These are phyloP conservation scores for Drosophila malerkotliana DNA, from an alignment of 1,140 invertebrate genomes.

Conservation along the genomic window DNA sequence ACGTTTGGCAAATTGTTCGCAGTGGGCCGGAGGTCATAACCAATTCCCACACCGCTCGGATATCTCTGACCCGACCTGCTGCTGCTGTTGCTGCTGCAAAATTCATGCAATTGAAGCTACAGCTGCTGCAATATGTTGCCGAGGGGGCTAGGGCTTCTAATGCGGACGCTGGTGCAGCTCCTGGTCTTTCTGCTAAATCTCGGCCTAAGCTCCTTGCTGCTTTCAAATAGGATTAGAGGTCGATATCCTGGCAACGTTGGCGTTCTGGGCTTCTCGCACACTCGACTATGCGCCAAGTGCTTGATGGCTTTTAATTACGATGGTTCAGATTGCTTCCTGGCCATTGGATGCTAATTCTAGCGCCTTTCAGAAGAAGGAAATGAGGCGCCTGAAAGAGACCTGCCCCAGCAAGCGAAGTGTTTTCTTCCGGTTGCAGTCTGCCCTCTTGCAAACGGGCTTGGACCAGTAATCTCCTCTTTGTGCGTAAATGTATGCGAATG, in stretches of 20 bases:
- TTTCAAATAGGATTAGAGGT: constrained; percentile 44
- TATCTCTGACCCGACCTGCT: background rate
- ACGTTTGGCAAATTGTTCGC: constrained; percentile 5
- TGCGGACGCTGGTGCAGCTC: constrained; percentile 13
- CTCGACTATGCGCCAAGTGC: constrained; percentile 4
- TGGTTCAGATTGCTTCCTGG: constrained; percentile 39
- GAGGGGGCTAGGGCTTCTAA: background rate
- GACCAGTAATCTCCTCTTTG: constrained; percentile 25
- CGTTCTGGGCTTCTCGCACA: constrained; percentile 5
- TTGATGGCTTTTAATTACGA: constrained; percentile 51
- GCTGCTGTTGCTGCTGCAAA: constrained; percentile 26
- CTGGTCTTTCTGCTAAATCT: background rate
- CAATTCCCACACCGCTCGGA: background rate
- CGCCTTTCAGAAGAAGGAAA: constrained; percentile 52
- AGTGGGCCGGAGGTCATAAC: constrained; percentile 14
- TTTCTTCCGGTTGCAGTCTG: constrained; percentile 63
- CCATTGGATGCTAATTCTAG: constrained; percentile 40
- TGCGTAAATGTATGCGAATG: constrained; percentile 16
- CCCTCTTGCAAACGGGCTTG: constrained; percentile 35
- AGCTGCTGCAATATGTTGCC: constrained; percentile 18
- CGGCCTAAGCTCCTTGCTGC: background rate
- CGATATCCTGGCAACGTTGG: constrained; percentile 54
- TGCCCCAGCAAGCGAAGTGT: constrained; percentile 44
- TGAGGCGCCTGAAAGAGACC: constrained; percentile 51
- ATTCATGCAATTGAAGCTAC: constrained; percentile 52